Conservation (phyloP, 2,888 invertebrate genomes). For the Anarsia innoxiella region DNA sequence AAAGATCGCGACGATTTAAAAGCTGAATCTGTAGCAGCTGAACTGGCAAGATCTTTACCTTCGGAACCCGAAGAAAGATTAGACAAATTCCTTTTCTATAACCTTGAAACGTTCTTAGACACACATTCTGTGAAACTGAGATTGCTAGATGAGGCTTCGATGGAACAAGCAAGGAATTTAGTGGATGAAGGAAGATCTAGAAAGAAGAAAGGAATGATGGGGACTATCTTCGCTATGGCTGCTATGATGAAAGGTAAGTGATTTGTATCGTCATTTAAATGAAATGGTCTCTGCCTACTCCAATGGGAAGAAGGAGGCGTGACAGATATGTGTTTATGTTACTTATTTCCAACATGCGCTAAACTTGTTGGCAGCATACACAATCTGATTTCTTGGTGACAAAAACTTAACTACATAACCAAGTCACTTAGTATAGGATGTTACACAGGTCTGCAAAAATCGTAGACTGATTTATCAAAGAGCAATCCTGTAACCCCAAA, state of each 20-base stretch:
- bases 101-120: slow-evolving; percentile 79
- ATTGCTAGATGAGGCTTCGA: slow-evolving; percentile 75
- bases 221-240: slow-evolving; percentile 70
- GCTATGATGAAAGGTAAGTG: slow-evolving; percentile 77
- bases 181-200: slow-evolving; percentile 56
- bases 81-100: slow-evolving; percentile 81
- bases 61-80: slow-evolving; percentile 81
- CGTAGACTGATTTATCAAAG: too few relatives aligned
- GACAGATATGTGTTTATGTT: too few relatives aligned
- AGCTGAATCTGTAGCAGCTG: slow-evolving; percentile 66
- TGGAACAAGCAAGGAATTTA: slow-evolving; percentile 68
- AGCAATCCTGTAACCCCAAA: too few relatives aligned
- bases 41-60: slow-evolving; percentile 81
- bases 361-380: too few relatives aligned
- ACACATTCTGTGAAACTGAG: slow-evolving; percentile 81
- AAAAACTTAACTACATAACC: too few relatives aligned
- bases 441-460: too few relatives aligned
- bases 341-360: too few relatives aligned
- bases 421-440: too few relatives aligned
- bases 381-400: too few relatives aligned
- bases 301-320: too few relatives aligned
- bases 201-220: slow-evolving; percentile 59
- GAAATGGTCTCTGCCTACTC: too few relatives aligned
- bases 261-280: too few relatives aligned
- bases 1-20: slow-evolving; percentile 79